A percentile compares a stretch with the other conserved stretches of the same genome.
Conservation (phyloP, 1,140 invertebrate species). For the Zaprionus lachaisei region DNA sequence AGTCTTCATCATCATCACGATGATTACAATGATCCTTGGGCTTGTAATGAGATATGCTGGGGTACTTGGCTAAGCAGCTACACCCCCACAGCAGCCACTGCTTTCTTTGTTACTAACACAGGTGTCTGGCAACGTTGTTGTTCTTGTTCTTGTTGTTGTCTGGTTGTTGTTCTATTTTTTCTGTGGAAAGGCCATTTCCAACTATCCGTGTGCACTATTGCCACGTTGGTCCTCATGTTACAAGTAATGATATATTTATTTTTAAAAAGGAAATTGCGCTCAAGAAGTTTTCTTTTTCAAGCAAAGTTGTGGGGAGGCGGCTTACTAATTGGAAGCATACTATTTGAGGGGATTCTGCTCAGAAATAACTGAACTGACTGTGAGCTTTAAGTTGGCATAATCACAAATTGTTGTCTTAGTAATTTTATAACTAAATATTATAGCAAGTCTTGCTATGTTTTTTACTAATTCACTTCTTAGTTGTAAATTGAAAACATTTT, state of each 20-base stretch:
- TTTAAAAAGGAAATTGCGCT: constrained; percentile 1
- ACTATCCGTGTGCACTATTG: not conserved
- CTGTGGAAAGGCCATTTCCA: constrained; percentile 17
- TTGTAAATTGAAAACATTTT: too few relatives aligned
- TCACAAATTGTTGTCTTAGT: too few relatives aligned
- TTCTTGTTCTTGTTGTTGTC: not conserved
- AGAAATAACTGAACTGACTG: not conserved
- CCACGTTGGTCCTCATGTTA: constrained; percentile 3
- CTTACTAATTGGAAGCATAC: too few relatives aligned
- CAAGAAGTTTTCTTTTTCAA: not conserved
- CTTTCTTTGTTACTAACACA: constrained; percentile 51
- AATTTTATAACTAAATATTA: too few relatives aligned
- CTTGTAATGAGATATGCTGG: constrained; percentile 69
- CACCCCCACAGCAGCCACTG: constrained; percentile 10
- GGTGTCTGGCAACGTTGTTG: constrained; percentile 23
- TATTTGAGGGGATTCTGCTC: not conserved
- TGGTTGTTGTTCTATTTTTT: constrained; percentile 17
- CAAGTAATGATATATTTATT: constrained; percentile 10
- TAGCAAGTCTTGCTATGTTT: too few relatives aligned
- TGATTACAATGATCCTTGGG: constrained; percentile 68
- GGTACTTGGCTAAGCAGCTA: constrained; percentile 60
- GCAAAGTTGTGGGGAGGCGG: not conserved
- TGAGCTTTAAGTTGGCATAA: not conserved
- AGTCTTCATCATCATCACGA: constrained; percentile 36
- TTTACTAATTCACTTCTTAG: too few relatives aligned